phyloP scores from a whole-genome alignment of 2,888 invertebrate genomes.

The Dryocosmus kuriphilus region DNA sequence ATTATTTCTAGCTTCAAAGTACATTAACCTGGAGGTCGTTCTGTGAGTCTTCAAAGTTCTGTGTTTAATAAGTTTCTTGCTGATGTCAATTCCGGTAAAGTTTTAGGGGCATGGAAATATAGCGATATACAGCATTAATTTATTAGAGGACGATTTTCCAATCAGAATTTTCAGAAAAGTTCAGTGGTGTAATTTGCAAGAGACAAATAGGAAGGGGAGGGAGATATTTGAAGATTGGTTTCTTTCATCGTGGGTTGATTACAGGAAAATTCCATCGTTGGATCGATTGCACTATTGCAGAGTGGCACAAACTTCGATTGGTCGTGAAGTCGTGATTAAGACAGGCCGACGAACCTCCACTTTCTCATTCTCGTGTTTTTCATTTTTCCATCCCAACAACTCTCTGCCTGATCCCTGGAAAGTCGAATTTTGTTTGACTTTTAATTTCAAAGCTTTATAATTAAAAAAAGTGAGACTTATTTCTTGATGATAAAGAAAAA shows the following conservation, averaged over 20 bases:
- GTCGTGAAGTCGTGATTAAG: conserved; percentile 26
- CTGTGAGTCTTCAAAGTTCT: neutral
- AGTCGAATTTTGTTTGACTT: neutral
- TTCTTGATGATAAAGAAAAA: neutral
- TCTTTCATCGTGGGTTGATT: conserved; percentile 29
- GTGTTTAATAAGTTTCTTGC: neutral
- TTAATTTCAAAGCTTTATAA: neutral
- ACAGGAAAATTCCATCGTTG: neutral
- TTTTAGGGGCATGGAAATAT: neutral
- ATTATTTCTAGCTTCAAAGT: neutral
- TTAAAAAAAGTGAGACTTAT: neutral
- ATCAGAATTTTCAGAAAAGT: neutral
- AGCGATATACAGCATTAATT: neutral
- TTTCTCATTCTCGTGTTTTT: conserved; percentile 25
- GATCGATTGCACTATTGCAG: conserved; percentile 19
- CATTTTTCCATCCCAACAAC: conserved; percentile 8
- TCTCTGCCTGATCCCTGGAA: neutral
- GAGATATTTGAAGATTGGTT: conserved; percentile 13
- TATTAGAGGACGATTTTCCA: neutral
- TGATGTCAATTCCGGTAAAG: neutral
- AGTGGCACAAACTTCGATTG: conserved; percentile 29
- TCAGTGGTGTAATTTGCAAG: conserved; percentile 2
- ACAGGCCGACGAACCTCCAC: conserved; percentile 4
- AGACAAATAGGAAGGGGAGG: neutral
- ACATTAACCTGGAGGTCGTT: neutral